Percentiles rank a stretch among this genome's conserved stretches.
phyloP scores from a whole-genome alignment of 2,113 vertebrate genomes.

The Caranx ignobilis region DNA sequence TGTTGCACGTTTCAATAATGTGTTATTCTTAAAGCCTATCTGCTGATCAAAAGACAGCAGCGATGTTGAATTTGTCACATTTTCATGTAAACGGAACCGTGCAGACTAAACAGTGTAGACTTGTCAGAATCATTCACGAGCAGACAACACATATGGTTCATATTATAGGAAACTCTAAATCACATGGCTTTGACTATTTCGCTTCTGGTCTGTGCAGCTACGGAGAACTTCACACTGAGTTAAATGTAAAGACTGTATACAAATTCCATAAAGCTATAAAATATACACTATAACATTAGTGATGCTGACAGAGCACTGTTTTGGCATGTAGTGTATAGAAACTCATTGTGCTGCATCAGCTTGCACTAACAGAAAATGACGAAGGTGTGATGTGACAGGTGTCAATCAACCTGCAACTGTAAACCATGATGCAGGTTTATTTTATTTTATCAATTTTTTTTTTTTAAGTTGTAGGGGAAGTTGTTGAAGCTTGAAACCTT shows the following conservation, averaged over 20 bases:
- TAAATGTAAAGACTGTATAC: constrained; percentile 4
- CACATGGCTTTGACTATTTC: constrained; percentile 39
- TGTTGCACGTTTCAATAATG: constrained; percentile 62
- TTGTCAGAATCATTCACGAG: constrained; percentile 64
- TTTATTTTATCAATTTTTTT: neutral
- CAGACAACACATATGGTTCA: constrained; percentile 64
- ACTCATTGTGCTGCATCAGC: neutral
- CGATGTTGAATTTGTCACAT: constrained; percentile 78
- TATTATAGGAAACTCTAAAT: constrained; percentile 56
- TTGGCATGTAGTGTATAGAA: neutral
- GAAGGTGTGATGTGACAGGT: neutral
- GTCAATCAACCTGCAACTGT: neutral
- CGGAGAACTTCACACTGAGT: neutral
- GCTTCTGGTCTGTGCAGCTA: constrained; percentile 10
- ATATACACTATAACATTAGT: constrained; percentile 2
- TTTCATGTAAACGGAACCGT: constrained; percentile 74
- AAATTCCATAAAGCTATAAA: constrained; percentile 18
- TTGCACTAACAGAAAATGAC: constrained; percentile 1
- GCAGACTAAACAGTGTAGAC: constrained; percentile 78
- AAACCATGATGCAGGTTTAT: neutral
- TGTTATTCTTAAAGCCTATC: constrained; percentile 68
- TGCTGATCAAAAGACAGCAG: constrained; percentile 64
- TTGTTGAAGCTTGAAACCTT: neutral
- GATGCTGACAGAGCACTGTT: neutral
- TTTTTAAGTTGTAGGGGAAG: neutral